phyloP scores from a whole-genome alignment of 2,797 vertebrate genomes.

The Spinibarbus caldwelli region DNA sequence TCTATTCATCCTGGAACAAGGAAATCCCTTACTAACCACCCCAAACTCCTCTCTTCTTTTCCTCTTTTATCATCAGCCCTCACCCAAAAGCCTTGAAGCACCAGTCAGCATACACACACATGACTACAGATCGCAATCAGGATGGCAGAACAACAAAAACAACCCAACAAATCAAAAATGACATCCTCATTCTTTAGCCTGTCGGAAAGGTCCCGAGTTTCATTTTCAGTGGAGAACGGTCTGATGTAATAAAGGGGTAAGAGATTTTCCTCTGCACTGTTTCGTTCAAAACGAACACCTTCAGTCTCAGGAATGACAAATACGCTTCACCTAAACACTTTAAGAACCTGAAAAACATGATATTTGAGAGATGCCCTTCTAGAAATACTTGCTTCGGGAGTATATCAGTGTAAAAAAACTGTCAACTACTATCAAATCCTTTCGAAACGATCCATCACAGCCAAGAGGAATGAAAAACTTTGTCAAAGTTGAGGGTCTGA shows the following conservation, averaged over 20 bases:
- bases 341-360: background rate
- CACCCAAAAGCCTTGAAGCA: constrained; percentile 32
- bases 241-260: constrained; percentile 27
- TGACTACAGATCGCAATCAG: constrained; percentile 23
- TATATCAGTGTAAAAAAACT: background rate
- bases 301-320: background rate
- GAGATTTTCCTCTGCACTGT: constrained; percentile 3
- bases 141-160: constrained; percentile 19
- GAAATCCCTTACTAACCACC: constrained; percentile 35
- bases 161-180: constrained; percentile 53
- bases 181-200: constrained; percentile 30
- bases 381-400: background rate
- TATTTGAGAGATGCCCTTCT: background rate
- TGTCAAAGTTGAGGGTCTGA: background rate
- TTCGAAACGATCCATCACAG: background rate
- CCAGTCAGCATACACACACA: constrained; percentile 27
- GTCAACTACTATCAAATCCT: background rate
- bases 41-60: constrained; percentile 13
- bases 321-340: background rate
- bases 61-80: constrained; percentile 41
- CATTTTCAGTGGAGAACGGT: background rate
- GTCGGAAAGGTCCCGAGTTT: background rate
- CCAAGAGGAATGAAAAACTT: background rate
- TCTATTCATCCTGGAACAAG: constrained; percentile 51
- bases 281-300: background rate